Conservation (phyloP, 1,140 invertebrate genomes). For the Antheraea pernyi region DNA sequence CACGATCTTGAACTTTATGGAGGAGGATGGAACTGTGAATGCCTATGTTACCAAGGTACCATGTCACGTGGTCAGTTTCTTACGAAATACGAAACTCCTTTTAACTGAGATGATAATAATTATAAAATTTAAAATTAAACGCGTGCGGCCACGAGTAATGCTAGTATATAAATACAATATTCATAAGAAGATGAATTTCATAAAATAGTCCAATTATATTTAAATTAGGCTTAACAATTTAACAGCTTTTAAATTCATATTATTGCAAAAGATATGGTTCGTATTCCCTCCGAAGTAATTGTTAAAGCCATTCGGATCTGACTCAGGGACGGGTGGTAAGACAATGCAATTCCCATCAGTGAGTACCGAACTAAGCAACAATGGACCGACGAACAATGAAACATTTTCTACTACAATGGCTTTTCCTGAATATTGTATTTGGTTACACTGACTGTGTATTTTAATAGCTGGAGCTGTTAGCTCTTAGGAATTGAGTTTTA, state of each 20-base stretch:
- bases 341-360: constrained; percentile 72
- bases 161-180: too few species aligned
- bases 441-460: constrained; percentile 37
- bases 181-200: too few species aligned
- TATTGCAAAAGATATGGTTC: neutral
- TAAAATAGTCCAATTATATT: too few species aligned
- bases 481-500: neutral
- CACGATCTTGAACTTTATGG: too few species aligned
- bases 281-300: neutral
- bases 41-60: too few species aligned
- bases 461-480: neutral
- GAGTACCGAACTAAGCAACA: constrained; percentile 59
- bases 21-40: too few species aligned
- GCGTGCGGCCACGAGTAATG: too few species aligned
- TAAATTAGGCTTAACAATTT: too few species aligned
- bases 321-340: constrained; percentile 42
- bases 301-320: constrained; percentile 41
- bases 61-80: too few species aligned
- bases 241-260: neutral
- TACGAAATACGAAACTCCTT: too few species aligned
- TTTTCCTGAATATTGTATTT: constrained; percentile 74
- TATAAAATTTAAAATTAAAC: too few species aligned
- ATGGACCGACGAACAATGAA: constrained; percentile 62
- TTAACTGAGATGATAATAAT: too few species aligned
- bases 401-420: constrained; percentile 69